A percentile compares a stretch with the other conserved stretches of the same genome.
phyloP scores from a whole-genome alignment of 2,797 vertebrate species.

The Chiroxiphia lanceolata region DNA sequence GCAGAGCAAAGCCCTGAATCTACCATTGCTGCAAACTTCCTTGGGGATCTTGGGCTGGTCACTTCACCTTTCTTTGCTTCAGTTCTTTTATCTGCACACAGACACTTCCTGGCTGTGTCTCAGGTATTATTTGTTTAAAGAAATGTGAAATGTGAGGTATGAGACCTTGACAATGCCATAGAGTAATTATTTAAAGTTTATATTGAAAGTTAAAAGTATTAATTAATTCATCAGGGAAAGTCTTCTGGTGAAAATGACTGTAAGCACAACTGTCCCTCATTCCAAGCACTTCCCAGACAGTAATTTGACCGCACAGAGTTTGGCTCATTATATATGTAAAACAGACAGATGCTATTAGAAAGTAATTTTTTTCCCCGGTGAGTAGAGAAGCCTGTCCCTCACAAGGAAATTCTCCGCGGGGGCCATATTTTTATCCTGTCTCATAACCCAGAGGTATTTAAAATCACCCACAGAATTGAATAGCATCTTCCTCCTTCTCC shows the following conservation, averaged over 20 bases:
- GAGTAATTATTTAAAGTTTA: background rate
- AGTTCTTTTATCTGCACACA: background rate
- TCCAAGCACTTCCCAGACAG: background rate
- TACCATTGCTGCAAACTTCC: background rate
- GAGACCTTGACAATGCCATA: background rate
- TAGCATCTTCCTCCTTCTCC: background rate
- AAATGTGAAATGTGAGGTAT: background rate
- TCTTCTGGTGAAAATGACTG: background rate
- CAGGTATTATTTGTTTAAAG: background rate
- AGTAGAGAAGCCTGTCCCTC: background rate
- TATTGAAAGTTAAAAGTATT: background rate
- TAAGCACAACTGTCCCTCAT: background rate
- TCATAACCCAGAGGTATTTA: background rate
- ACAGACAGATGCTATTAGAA: slow-evolving; percentile 27
- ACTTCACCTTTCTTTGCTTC: background rate
- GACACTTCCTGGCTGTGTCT: background rate
- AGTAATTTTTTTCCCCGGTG: background rate
- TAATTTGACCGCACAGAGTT: background rate
- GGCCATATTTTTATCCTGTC: background rate
- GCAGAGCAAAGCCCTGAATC: background rate
- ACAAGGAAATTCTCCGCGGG: slow-evolving; percentile 13
- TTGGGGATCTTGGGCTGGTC: background rate
- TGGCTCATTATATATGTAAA: slow-evolving; percentile 46
- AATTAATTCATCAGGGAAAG: background rate
- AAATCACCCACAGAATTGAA: background rate